A percentile compares a stretch with the other conserved stretches of the same genome.
phyloP scores from a whole-genome alignment of 2,888 invertebrate genomes.

The Lasioglossum morio region DNA sequence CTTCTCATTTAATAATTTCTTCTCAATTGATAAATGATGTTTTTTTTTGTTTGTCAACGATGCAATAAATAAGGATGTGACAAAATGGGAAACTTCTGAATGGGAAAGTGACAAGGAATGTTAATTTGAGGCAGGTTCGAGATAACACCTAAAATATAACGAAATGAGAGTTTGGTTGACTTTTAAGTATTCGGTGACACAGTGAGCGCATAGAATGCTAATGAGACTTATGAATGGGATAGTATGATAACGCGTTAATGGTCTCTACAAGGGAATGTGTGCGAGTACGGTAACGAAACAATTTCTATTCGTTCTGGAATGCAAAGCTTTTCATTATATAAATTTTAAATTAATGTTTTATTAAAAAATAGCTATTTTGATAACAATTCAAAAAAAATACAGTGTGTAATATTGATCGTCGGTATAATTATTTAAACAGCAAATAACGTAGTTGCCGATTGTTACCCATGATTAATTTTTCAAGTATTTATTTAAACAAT shows the following conservation, averaged over 20 bases:
- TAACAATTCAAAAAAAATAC: too few species aligned
- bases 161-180: conserved; percentile 16
- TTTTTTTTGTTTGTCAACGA: too few species aligned
- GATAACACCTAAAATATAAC: conserved; percentile 17
- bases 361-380: too few species aligned
- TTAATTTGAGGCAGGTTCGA: not conserved
- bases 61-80: not conserved
- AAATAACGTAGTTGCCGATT: too few species aligned
- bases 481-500: too few species aligned
- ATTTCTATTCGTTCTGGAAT: not conserved
- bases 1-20: not conserved
- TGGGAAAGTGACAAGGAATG: not conserved
- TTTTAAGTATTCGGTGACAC: conserved; percentile 35
- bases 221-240: conserved; percentile 45
- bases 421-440: too few species aligned
- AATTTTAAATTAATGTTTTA: too few species aligned
- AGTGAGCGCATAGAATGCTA: conserved; percentile 25
- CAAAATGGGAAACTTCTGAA: not conserved
- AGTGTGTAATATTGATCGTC: too few species aligned
- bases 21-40: not conserved
- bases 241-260: conserved; percentile 31
- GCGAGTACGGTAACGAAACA: not conserved
- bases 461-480: too few species aligned
- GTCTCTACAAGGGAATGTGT: not conserved
- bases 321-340: not conserved